phyloP scores from a whole-genome alignment of 2,888 invertebrate species.

The Mylabris sibirica region DNA sequence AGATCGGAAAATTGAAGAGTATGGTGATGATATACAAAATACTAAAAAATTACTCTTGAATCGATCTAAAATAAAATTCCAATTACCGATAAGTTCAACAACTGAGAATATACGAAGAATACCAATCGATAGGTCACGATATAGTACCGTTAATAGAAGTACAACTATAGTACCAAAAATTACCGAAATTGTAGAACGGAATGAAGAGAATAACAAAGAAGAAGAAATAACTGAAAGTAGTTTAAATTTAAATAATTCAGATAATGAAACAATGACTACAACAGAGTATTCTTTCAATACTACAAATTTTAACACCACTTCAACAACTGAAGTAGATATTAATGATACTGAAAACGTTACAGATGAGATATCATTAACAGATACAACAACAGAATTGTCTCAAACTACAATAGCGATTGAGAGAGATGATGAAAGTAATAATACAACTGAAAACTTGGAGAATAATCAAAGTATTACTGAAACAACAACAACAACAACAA shows the following conservation, averaged over 20 bases:
- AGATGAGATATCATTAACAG: conserved; percentile 17
- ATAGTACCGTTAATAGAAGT: conserved; percentile 25
- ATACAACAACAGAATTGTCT: neutral
- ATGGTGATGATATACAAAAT: neutral
- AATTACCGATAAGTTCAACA: conserved; percentile 6
- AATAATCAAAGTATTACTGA: conserved; percentile 25
- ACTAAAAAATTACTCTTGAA: conserved; percentile 11
- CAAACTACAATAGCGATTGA: conserved; percentile 9
- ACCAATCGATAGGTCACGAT: conserved; percentile 26
- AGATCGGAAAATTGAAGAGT: conserved; percentile 1
- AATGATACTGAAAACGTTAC: neutral
- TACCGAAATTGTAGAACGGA: conserved; percentile 57
- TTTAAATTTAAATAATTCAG: conserved; percentile 14
- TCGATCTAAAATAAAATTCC: conserved; percentile 4
- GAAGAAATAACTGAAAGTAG: neutral
- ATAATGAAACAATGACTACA: conserved; percentile 26
- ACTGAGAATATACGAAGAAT: neutral
- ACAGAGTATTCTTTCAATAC: neutral
- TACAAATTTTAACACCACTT: neutral
- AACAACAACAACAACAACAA: conserved; percentile 22
- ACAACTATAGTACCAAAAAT: conserved; percentile 51
- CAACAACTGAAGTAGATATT: neutral
- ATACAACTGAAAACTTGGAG: conserved; percentile 19
- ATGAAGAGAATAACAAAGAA: neutral
- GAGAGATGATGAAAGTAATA: conserved; percentile 14